Conservation (phyloP, 1,140 invertebrate genomes). For the Pseudomyrmex pallidus region DNA sequence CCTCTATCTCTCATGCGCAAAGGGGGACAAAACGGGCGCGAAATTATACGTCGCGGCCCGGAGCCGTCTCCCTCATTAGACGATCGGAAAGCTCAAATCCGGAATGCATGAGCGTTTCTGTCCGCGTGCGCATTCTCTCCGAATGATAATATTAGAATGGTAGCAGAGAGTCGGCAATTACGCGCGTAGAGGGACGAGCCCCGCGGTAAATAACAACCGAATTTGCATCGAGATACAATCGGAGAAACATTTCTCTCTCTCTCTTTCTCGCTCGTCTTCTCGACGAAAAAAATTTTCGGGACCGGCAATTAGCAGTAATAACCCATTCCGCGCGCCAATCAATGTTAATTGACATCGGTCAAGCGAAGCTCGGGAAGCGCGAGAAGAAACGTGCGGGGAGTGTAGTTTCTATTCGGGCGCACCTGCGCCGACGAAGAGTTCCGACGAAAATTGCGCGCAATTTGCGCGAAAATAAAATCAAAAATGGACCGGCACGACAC, state of each 20-base stretch:
- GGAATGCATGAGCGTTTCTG: conserved; percentile 18
- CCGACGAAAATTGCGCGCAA: conserved; percentile 68
- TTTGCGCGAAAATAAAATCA: conserved; percentile 65
- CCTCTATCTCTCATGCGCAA: neutral
- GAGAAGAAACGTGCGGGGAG: too few relatives aligned
- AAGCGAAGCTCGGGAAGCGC: conserved; percentile 13
- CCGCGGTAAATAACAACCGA: conserved; percentile 52
- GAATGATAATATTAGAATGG: conserved; percentile 57
- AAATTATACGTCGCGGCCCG: conserved; percentile 34
- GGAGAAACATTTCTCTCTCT: neutral
- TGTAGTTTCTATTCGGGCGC: neutral
- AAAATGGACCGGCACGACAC: conserved; percentile 35
- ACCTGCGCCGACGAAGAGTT: conserved; percentile 47
- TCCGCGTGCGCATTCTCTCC: neutral
- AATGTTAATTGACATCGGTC: conserved; percentile 74
- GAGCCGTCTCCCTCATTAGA: conserved; percentile 29
- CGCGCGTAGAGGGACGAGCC: conserved; percentile 26
- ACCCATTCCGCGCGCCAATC: conserved; percentile 70
- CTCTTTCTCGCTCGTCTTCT: too few relatives aligned
- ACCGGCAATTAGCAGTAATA: conserved; percentile 73
- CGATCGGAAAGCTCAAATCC: conserved; percentile 39
- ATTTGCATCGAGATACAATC: conserved; percentile 73
- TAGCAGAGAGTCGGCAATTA: conserved; percentile 54
- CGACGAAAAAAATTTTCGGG: conserved; percentile 59
- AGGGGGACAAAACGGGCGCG: conserved; percentile 11